Base-by-base conservation (phyloP, 1,140 invertebrate species). In the Paralvinella palmiformis region DNA sequence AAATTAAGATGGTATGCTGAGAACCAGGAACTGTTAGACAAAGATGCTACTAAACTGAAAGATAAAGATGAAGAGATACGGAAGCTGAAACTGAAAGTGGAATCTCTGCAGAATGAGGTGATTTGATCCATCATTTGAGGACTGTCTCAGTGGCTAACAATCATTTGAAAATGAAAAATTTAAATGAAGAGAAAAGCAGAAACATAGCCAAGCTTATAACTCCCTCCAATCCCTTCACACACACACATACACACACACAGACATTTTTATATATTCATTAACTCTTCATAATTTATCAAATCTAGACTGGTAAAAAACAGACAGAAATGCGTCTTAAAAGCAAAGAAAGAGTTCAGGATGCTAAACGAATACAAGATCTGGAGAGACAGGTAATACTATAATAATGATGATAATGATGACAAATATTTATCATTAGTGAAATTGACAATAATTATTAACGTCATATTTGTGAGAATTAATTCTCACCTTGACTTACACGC, bases 1-100 rank as follows among this genome's bases (percentile, higher is more conserved):
- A 79, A 79, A 37, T 50, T 79, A 27, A 72, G 75, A 52, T 79
- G 77, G 78, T 79, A 78, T 67, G 72, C 72, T 7, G 77, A 79
- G 63, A 79, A 79, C 65, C 77, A 79, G 66, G 71, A 77, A 36
- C 56, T 79, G 22, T 60, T 79, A 15, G 78, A 79, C 62, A 70
- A 72, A 65, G 72, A 75, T 59, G 63, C 67, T 37, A 63, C 53
- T 20, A 69, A 62, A 17, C 36, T 79, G 5, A 72, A 69, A 58
- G 35, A 64, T 0, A 72, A 73, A 61, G 75, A 78, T 17, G 71
- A 74, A 15, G 72, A 75, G 59, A 76, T 79, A 41, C 59, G 69
- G 24, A 68, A 69, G 62, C 70, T 77, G 13, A 77, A 78, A 64
- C 58, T 69, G 27, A 68, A 71, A 31, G 63, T 79, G 29, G 71